Evolutionary conservation across 2,113 vertebrate species (phyloP).

Genomic region (Siniperca knerii): DNA sequence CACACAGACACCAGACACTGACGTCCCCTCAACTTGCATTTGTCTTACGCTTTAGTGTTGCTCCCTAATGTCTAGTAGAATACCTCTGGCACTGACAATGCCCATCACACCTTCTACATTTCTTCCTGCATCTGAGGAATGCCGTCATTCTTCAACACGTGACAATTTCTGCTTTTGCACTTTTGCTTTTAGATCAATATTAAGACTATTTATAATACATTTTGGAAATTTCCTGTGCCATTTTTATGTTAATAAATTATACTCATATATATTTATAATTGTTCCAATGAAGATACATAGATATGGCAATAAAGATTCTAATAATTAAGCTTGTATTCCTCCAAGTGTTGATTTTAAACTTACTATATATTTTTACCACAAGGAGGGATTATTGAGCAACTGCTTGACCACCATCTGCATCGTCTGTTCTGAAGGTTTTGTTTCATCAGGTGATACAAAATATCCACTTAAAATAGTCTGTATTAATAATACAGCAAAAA

Average conservation of each 20-base stretch:
- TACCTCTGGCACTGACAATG: background rate
- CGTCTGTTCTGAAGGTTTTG: constrained; percentile 26
- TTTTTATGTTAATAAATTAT: constrained; percentile 17
- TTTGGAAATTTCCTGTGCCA: constrained; percentile 19
- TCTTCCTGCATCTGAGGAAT: background rate
- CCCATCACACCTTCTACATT: background rate
- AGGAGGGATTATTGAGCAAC: constrained; percentile 63
- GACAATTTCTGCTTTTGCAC: constrained; percentile 8
- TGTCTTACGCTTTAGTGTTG: background rate
- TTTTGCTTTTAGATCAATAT: constrained; percentile 24
- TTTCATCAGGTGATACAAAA: constrained; percentile 32
- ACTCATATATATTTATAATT: constrained; percentile 56
- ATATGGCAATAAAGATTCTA: constrained; percentile 32
- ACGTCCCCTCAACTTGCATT: constrained; percentile 16
- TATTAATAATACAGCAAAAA: constrained; percentile 25
- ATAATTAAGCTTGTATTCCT: background rate
- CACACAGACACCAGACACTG: background rate
- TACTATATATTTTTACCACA: constrained; percentile 44
- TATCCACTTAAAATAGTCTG: constrained; percentile 14
- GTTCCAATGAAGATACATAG: constrained; percentile 6
- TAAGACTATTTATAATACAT: constrained; percentile 12
- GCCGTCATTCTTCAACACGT: background rate
- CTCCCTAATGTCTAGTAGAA: background rate
- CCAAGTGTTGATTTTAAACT: background rate
- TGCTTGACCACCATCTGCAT: background rate